Base-by-base conservation (phyloP, 2,888 invertebrate genomes). In the Amphipoea oculea region DNA sequence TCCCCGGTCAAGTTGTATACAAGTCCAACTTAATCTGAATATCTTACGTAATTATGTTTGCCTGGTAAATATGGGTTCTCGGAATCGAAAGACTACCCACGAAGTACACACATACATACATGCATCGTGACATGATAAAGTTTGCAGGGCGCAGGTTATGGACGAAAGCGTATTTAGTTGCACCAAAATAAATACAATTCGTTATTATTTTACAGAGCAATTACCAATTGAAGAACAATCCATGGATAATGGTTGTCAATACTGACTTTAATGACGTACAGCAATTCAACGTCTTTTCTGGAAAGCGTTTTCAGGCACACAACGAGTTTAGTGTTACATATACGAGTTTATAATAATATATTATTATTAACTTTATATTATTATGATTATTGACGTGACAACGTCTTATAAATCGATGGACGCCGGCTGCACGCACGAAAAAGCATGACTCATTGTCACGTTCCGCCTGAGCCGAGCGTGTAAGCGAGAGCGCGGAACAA, bases 41-140 rank as follows among this genome's bases (percentile, higher is more conserved):
- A 87, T 84, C 77, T 85, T 69, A 57, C 69, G 57, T 84, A 81
- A 87, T 88, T 86, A 88, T 88, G 83, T 83, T 88, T 80, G 78
- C 85, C 68, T 74, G 73, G 86, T 86, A 83, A 83, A 85, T 87
- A 82, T 76, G 75, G 60, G 78, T 66, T 69, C 77, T 62, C n/a
- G 11, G 71, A 80, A 84, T 86, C 73, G 78, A 75, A 78, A 83
- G 74, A 83, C 79, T 78, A 80, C 73, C 54, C 65, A 71, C 66
- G n/a, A 60, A 48, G 42, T 17, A 67, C 70, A 85, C 72, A 82
- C 57, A 75, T 45, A 62, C 60, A 67, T 54, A 62, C 60, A 67
- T 57, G 63, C 48, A 81, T 42, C 42, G 57, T 60, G 66, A 36
- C 68, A 42, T 71, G 69, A 62, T 84, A 45, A 62, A 78, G n/a